These are phyloP conservation scores for Drosophila asahinai DNA, from an alignment of 1,140 invertebrate species.

Conservation along the genomic window DNA sequence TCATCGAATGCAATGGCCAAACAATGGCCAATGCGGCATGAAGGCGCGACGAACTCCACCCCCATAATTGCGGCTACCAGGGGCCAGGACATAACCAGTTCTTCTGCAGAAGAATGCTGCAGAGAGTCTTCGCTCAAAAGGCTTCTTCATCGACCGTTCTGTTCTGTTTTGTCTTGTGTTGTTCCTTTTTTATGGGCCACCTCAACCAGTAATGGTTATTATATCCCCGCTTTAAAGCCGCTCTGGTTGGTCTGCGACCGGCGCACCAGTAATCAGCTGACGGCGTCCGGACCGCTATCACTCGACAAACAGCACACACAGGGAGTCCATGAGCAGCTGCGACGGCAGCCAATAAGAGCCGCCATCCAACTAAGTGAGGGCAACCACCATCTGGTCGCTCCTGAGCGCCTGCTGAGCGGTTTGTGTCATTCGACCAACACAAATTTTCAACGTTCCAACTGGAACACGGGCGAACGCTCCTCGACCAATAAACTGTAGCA, in stretches of 20 bases:
- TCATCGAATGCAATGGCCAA: conserved; percentile 66
- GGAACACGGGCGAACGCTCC: conserved; percentile 69
- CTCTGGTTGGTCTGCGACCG: conserved; percentile 77
- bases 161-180: conserved; percentile 34
- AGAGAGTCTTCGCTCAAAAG: not conserved
- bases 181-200: conserved; percentile 44
- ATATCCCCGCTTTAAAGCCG: conserved; percentile 77
- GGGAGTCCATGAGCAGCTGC: conserved; percentile 51
- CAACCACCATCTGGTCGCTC: conserved; percentile 49
- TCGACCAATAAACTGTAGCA: conserved; percentile 83
- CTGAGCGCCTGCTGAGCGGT: conserved; percentile 78
- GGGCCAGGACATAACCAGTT: conserved; percentile 18
- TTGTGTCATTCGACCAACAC: conserved; percentile 84
- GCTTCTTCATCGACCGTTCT: conserved; percentile 12
- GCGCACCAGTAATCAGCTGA: conserved; percentile 81
- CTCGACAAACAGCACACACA: conserved; percentile 42
- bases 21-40: conserved; percentile 76
- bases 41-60: conserved; percentile 70
- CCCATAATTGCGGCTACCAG: conserved; percentile 60
- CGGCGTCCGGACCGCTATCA: conserved; percentile 64
- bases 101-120: conserved; percentile 21
- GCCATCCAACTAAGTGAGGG: conserved; percentile 84
- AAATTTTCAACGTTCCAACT: conserved; percentile 82
- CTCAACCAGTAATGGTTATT: conserved; percentile 67
- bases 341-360: conserved; percentile 84